Percentiles rank a stretch among this genome's conserved stretches.
phyloP scores from a whole-genome alignment of 2,113 vertebrate species.

The Pycnonotus jocosus region DNA sequence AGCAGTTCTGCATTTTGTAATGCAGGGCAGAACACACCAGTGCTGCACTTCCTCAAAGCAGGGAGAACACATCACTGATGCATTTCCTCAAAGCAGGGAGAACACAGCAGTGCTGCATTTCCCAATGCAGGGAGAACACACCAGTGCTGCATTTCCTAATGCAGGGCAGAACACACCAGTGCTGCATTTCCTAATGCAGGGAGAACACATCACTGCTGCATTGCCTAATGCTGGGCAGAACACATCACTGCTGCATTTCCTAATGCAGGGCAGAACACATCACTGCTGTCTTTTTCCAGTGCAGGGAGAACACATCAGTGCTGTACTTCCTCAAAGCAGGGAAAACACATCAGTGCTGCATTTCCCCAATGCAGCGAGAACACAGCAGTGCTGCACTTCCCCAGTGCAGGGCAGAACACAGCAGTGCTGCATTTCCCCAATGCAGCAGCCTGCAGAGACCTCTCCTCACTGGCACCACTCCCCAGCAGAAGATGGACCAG shows the following conservation, averaged over 20 bases:
- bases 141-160: fast-evolving
- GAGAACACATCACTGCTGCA: neutral
- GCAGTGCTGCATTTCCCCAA: neutral
- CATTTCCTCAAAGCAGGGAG: neutral
- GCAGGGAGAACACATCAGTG: neutral
- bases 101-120: neutral
- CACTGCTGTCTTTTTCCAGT: neutral
- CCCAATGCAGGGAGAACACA: neutral
- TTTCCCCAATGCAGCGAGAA: neutral
- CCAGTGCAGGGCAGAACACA: neutral
- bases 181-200: neutral
- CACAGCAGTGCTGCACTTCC: neutral
- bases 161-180: neutral
- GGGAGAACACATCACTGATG: neutral
- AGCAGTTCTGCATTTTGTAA: neutral
- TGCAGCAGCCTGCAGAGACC: neutral
- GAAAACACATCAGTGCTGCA: neutral
- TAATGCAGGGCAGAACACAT: neutral
- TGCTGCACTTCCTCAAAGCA: neutral
- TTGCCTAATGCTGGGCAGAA: neutral
- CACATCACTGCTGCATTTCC: fast-evolving
- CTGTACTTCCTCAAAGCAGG: neutral
- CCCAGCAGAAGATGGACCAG: neutral
- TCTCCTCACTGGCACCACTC: neutral
- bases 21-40: neutral